A percentile compares a stretch with the other conserved stretches of the same genome.
Evolutionary conservation across 2,797 vertebrate species (phyloP).

Genomic region (Urophycis tenuis): DNA sequence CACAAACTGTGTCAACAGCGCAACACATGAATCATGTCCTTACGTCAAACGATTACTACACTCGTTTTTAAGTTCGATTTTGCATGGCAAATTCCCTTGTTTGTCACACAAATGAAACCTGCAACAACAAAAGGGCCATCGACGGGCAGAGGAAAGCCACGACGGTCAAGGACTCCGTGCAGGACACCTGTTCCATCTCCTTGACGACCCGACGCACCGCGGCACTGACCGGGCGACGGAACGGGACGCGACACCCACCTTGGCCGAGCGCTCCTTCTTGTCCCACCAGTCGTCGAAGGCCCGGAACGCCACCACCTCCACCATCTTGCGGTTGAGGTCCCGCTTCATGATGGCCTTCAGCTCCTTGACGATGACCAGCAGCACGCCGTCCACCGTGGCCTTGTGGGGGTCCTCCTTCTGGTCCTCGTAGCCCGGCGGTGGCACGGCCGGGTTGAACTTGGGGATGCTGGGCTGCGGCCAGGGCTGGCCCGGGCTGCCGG

Average conservation of each 20-base stretch:
- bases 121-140: background rate
- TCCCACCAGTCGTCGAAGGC: slow-evolving; percentile 99
- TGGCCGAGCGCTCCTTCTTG: slow-evolving; percentile 91
- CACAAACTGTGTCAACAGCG: background rate
- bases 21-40: background rate
- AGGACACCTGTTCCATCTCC: too few relatives aligned
- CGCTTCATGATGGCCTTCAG: slow-evolving; percentile 99
- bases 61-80: background rate
- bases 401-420: slow-evolving; percentile 98
- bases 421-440: slow-evolving; percentile 86
- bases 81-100: background rate
- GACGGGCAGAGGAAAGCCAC: too few relatives aligned
- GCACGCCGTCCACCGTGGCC: slow-evolving; percentile 91
- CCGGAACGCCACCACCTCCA: slow-evolving; percentile 95
- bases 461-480: slow-evolving; percentile 82
- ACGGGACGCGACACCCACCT: too few relatives aligned
- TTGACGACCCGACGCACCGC: too few relatives aligned
- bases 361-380: slow-evolving; percentile 92
- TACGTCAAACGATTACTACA: background rate
- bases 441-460: slow-evolving; percentile 93
- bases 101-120: background rate
- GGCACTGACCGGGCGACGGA: too few relatives aligned
- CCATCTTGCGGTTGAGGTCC: slow-evolving; percentile 97
- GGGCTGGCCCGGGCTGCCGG: slow-evolving; percentile 70
- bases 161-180: too few relatives aligned